A percentile compares a stretch with the other conserved stretches of the same genome.
These are phyloP conservation scores for Ophioderma brevispina DNA, from an alignment of 35 echinoderm and acorn worm genomes.

Conservation along the genomic window DNA sequence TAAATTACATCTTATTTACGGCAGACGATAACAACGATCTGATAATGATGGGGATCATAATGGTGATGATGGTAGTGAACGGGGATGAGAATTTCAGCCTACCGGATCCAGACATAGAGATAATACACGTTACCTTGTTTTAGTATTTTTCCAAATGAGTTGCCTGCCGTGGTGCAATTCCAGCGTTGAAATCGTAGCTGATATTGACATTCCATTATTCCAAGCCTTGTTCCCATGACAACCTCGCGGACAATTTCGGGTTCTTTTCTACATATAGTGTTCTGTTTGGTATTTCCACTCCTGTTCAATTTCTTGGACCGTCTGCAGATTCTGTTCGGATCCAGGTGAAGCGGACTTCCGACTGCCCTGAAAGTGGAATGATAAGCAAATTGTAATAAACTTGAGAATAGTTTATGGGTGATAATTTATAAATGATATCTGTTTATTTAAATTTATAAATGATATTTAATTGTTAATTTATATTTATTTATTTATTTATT, in stretches of 20 bases:
- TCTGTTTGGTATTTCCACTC: conserved; percentile 55
- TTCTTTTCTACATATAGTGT: conserved; percentile 82
- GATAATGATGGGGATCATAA: not conserved
- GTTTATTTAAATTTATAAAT: no score
- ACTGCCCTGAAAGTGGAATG: conserved; percentile 93
- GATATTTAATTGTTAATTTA: no score
- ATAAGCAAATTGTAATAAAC: no score
- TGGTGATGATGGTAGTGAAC: not conserved
- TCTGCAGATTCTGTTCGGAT: conserved; percentile 92
- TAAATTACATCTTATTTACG: no score
- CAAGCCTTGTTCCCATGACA: conserved; percentile 73
- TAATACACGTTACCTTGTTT: conserved; percentile 72
- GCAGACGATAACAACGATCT: no score
- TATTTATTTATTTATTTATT: no score
- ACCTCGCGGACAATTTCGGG: conserved; percentile 90
- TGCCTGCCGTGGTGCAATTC: conserved; percentile 83
- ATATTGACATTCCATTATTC: conserved; percentile 79
- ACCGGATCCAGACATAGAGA: not conserved
- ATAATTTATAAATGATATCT: no score
- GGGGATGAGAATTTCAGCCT: no score
- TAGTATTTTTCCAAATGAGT: conserved; percentile 83
- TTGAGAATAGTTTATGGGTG: no score
- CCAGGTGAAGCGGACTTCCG: conserved; percentile 90
- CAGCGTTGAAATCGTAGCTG: conserved; percentile 80
- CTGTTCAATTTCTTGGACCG: conserved; percentile 71